Conservation (phyloP, 1,140 invertebrate genomes). For the Cyclargus thomasi region DNA sequence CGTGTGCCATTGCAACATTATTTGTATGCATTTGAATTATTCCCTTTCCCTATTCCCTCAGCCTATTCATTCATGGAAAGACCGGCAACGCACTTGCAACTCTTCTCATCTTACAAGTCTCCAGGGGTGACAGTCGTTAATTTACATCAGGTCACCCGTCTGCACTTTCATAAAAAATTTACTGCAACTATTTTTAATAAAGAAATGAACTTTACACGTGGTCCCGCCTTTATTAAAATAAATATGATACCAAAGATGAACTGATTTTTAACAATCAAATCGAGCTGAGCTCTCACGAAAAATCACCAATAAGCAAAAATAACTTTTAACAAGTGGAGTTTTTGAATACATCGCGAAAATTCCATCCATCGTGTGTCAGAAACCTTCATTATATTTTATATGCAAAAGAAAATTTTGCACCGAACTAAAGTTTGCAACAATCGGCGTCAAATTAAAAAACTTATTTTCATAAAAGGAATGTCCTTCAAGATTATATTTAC, state of each 20-base stretch:
- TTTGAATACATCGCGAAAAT: neutral
- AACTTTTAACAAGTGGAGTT: conserved; percentile 11
- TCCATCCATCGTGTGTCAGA: conserved; percentile 3
- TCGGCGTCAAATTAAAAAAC: neutral
- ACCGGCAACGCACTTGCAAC: too few species aligned
- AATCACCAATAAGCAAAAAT: conserved; percentile 7
- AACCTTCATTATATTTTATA: conserved; percentile 1
- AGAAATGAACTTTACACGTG: neutral
- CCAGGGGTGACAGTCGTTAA: too few species aligned
- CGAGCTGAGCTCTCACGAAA: neutral
- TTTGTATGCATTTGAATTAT: too few species aligned
- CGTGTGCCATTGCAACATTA: too few species aligned
- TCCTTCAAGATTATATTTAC: neutral
- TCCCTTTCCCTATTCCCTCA: too few species aligned
- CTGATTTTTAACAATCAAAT: neutral
- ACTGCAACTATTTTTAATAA: neutral
- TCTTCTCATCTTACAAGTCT: too few species aligned
- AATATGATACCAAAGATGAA: neutral
- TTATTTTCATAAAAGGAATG: neutral
- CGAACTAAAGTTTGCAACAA: neutral
- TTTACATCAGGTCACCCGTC: too few species aligned
- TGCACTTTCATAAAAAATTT: too few species aligned
- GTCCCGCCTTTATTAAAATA: neutral
- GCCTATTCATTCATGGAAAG: too few species aligned
- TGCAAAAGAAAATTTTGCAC: conserved; percentile 5